A percentile compares a stretch with the other conserved stretches of the same genome.
phyloP scores from a whole-genome alignment of 2,888 invertebrate genomes.

The Rhaphigaster nebulosa region DNA sequence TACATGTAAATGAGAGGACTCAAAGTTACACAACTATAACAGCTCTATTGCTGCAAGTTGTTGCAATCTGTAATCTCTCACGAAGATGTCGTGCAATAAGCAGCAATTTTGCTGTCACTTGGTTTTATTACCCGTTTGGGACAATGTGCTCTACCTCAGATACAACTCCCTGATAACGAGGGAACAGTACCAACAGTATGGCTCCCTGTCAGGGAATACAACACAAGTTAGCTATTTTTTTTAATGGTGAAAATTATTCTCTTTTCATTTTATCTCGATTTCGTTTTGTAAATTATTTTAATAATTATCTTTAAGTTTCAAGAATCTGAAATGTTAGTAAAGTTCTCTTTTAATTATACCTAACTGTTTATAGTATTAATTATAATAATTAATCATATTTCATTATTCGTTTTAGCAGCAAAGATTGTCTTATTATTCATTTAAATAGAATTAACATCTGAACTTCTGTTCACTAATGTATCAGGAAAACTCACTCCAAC shows the following conservation, averaged over 20 bases:
- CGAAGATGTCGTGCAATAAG: constrained; percentile 18
- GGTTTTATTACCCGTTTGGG: constrained; percentile 1
- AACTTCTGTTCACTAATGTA: too few species aligned
- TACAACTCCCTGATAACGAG: neutral
- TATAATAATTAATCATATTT: too few species aligned
- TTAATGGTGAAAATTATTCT: neutral
- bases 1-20: neutral
- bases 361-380: too few species aligned
- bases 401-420: too few species aligned
- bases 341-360: too few species aligned
- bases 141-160: neutral
- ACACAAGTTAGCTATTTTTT: neutral
- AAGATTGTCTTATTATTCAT: too few species aligned
- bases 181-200: neutral
- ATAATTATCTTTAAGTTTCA: neutral
- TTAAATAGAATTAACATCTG: too few species aligned
- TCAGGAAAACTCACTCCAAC: too few species aligned
- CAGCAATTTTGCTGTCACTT: neutral
- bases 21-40: neutral
- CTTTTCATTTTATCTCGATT: neutral
- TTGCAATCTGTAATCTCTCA: neutral
- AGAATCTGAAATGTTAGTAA: too few species aligned
- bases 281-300: too few species aligned
- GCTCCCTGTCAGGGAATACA: neutral
- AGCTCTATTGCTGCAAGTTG: neutral